phyloP scores from a whole-genome alignment of 2,113 vertebrate genomes.

The Platysternon megacephalum region DNA sequence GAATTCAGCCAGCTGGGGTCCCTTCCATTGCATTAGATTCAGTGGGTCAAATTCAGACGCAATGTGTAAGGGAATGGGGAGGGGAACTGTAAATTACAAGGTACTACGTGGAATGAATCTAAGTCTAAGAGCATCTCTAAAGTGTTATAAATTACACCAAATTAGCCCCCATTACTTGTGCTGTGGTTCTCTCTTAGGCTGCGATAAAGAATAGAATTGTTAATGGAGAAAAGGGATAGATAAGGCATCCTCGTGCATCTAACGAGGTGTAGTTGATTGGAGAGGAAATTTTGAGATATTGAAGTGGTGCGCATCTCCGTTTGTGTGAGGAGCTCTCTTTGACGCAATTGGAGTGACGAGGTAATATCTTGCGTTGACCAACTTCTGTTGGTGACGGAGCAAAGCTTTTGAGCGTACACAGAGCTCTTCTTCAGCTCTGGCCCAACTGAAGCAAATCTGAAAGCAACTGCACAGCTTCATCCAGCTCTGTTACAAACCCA shows the following conservation, averaged over 20 bases:
- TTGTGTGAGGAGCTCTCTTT: background rate
- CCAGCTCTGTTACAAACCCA: background rate
- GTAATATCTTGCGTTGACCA: background rate
- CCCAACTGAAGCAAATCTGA: background rate
- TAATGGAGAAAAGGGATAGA: background rate
- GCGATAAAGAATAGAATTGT: background rate
- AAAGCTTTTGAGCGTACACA: background rate
- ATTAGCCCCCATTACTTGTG: background rate
- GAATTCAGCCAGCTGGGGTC: background rate
- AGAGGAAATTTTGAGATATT: no score
- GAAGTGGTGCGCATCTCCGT: background rate
- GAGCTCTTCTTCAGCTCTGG: background rate
- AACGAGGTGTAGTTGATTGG: background rate
- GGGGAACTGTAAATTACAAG: background rate
- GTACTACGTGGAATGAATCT: background rate
- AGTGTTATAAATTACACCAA: background rate
- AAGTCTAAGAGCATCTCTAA: background rate
- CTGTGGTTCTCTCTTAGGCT: background rate
- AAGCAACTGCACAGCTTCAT: no score
- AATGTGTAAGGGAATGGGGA: background rate
- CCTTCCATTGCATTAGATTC: background rate
- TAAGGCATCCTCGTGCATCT: background rate
- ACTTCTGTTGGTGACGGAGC: background rate
- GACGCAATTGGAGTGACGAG: background rate
- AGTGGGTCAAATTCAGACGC: background rate